Evolutionary conservation across 2,113 vertebrate genomes (phyloP).

Genomic region (Vireo altiloquus): DNA sequence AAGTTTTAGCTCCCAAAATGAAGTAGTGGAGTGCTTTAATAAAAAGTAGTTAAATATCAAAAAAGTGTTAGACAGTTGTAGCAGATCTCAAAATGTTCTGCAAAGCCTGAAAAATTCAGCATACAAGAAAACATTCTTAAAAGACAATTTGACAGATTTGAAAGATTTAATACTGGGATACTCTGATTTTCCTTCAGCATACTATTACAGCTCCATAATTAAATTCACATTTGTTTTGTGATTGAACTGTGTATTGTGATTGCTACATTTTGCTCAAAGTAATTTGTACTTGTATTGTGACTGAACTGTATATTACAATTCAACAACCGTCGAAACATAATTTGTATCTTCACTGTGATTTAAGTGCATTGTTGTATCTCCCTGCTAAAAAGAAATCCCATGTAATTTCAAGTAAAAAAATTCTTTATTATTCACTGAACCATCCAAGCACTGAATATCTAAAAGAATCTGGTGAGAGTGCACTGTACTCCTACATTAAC

Average conservation of each 20-base stretch:
- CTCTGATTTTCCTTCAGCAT: neutral
- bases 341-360: neutral
- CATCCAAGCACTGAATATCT: neutral
- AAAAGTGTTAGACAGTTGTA: neutral
- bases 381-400: neutral
- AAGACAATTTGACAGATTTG: neutral
- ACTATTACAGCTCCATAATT: neutral
- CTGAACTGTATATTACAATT: neutral
- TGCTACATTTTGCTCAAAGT: neutral
- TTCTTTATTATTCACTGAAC: neutral
- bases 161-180: neutral
- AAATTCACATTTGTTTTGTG: neutral
- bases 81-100: neutral
- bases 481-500: neutral
- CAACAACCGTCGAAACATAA: neutral
- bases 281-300: neutral
- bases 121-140: neutral
- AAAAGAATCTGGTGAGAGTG: neutral
- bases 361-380: neutral
- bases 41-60: neutral
- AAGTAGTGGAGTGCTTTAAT: neutral
- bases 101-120: neutral
- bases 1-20: neutral
- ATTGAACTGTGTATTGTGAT: neutral
- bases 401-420: neutral